Percentiles rank a stretch among this genome's conserved stretches.
Evolutionary conservation across 2,797 vertebrate genomes (phyloP).

Genomic region (Acipenser ruthenus): DNA sequence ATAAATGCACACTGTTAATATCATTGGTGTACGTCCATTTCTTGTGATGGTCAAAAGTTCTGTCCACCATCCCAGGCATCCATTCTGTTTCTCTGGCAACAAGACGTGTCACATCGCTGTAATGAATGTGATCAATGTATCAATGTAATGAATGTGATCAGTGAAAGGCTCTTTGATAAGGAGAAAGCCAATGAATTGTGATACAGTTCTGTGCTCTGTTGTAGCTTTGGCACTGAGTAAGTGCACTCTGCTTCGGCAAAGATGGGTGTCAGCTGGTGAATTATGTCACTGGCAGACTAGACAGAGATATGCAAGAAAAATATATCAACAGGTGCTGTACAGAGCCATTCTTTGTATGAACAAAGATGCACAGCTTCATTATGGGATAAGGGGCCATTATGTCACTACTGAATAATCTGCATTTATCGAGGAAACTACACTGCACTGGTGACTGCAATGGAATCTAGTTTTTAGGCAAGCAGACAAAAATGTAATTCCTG

Average conservation of each 20-base stretch:
- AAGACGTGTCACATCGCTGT: constrained; percentile 7
- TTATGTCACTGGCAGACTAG: constrained; percentile 30
- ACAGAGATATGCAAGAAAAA: constrained; percentile 32
- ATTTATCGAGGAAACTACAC: constrained; percentile 13
- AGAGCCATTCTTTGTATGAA: constrained; percentile 30
- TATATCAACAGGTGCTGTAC: constrained; percentile 34
- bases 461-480: too few species aligned
- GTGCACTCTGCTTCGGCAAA: background rate
- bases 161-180: too few species aligned
- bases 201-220: too few species aligned
- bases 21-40: too few species aligned
- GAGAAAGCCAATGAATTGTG: too few species aligned
- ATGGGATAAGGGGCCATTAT: constrained; percentile 24
- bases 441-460: background rate
- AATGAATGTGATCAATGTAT: too few species aligned
- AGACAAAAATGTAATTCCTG: too few species aligned
- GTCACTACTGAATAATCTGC: constrained; percentile 25
- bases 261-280: constrained; percentile 20
- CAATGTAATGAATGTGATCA: too few species aligned
- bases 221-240: background rate
- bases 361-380: constrained; percentile 30
- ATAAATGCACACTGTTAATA: too few species aligned
- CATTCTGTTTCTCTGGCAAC: constrained; percentile 20
- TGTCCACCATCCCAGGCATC: constrained; percentile 7
- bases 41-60: too few species aligned